A percentile compares a stretch with the other conserved stretches of the same genome.
phyloP scores from a whole-genome alignment of 2,888 invertebrate genomes.

The Cosmia pyralina region DNA sequence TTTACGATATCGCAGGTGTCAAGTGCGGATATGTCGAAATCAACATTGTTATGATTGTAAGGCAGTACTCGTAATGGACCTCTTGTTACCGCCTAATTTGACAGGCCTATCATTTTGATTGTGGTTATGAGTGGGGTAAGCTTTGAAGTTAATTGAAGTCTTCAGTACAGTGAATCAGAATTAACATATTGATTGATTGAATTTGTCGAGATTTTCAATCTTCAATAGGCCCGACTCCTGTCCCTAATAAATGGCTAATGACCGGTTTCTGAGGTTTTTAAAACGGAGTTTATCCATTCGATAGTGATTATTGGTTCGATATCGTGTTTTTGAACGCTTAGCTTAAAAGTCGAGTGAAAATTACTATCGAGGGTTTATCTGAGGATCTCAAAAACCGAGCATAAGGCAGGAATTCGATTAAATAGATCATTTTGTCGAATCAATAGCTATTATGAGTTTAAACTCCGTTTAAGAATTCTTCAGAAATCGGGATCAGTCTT shows the following conservation, averaged over 20 bases:
- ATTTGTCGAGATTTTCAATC: background rate
- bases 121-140: slow-evolving; percentile 17
- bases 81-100: slow-evolving; percentile 52
- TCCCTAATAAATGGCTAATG: background rate
- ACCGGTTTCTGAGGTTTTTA: background rate
- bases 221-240: background rate
- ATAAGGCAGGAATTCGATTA: too few species aligned
- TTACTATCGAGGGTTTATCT: too few species aligned
- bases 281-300: too few species aligned
- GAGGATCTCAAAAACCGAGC: too few species aligned
- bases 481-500: background rate
- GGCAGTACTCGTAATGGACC: slow-evolving; percentile 26
- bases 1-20: slow-evolving; percentile 68
- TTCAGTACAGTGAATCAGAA: slow-evolving; percentile 15
- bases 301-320: too few species aligned
- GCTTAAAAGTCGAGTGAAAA: too few species aligned
- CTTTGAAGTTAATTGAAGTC: slow-evolving; percentile 22
- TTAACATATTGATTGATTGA: background rate
- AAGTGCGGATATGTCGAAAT: slow-evolving; percentile 73
- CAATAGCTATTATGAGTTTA: too few species aligned
- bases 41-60: slow-evolving; percentile 53
- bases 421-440: too few species aligned
- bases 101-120: slow-evolving; percentile 51
- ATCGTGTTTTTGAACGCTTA: too few species aligned
- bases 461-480: too few species aligned